These are phyloP conservation scores for Phallusia fumigata DNA, from an alignment of 23 tunicate species.

Conservation along the genomic window DNA sequence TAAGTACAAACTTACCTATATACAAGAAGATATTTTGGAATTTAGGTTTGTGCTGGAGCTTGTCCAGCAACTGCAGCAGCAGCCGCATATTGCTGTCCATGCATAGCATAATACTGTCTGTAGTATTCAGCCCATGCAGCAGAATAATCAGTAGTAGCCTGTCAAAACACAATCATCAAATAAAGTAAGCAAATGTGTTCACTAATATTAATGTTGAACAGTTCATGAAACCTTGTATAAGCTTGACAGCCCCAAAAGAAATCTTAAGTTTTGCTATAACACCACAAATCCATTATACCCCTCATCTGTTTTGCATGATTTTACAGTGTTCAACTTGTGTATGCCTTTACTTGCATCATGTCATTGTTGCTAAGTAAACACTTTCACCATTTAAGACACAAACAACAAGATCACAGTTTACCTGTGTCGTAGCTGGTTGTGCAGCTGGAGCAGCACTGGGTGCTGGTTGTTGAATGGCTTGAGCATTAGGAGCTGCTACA, in stretches of 20 bases:
- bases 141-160: conserved; percentile 76
- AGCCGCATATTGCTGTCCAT: conserved; percentile 58
- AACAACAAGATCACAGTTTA: neutral
- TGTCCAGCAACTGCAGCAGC: conserved; percentile 84
- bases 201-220: too few relatives aligned
- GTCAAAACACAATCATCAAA: neutral
- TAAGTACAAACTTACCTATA: neutral
- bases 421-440: conserved; percentile 36
- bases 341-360: too few relatives aligned
- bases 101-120: conserved; percentile 78
- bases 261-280: too few relatives aligned
- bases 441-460: conserved; percentile 57
- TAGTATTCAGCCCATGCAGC: conserved; percentile 99
- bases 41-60: conserved; percentile 57
- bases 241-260: too few relatives aligned
- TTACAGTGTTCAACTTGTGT: too few relatives aligned
- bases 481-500: conserved; percentile 46
- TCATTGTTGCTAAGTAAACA: too few relatives aligned
- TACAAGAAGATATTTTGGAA: neutral
- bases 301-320: too few relatives aligned
- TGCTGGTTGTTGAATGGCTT: conserved; percentile 40
- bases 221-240: too few relatives aligned
- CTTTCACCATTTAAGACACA: too few relatives aligned
- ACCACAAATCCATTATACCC: too few relatives aligned
- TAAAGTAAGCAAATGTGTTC: neutral